Base-by-base conservation (phyloP, 2,797 vertebrate genomes). In the Paguma larvata region DNA sequence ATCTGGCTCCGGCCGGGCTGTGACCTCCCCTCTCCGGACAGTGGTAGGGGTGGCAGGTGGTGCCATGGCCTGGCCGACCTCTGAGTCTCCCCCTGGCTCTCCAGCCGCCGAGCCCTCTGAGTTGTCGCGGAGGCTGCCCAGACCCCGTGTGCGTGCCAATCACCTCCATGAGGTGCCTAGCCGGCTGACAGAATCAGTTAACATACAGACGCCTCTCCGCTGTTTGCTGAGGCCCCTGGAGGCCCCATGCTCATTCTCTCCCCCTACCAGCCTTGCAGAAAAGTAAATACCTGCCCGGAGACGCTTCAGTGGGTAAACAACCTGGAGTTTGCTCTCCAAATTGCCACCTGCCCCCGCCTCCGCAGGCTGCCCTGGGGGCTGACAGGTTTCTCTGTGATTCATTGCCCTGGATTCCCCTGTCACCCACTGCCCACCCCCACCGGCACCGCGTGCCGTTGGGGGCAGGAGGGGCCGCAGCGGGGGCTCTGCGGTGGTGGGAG, bases 321-420 rank as follows among this genome's bases (percentile, higher is more conserved):
- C 25, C 75, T 73, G 34, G 51, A 94, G 93, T 97, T 97, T 97
- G 96, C 93, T 95, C 95, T 96, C 95, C 78, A 97, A 97, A 97
- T 96, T 80, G 94, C 97, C 88, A 72, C 63, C 16, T 9, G 0
- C 41, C 34, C 62, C 46, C 6, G 23, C 38, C 63, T n/a, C 34
- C 6, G 2, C 15, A 70, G 72, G 62, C 92, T 14, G 27, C 51
- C n/a, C 44, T 4, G 11, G 46, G 25, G 11, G 12, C 48, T 51
- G 67, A 63, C 12, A 77, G 27, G 68, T 53, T 89, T 48, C 19
- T 91, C 87, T 62, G 48, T 4, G 38, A 14, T 41, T 85, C 53
- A 1, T 16, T 4, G 78, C 32, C 34, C 32, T 79, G 44, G 18
- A 5, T 12, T 65, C 62, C 46, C 13, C 19, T 14, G 0, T 12